Base-by-base conservation (phyloP, 2,797 vertebrate genomes). In the Setipinna tenuifilis region DNA sequence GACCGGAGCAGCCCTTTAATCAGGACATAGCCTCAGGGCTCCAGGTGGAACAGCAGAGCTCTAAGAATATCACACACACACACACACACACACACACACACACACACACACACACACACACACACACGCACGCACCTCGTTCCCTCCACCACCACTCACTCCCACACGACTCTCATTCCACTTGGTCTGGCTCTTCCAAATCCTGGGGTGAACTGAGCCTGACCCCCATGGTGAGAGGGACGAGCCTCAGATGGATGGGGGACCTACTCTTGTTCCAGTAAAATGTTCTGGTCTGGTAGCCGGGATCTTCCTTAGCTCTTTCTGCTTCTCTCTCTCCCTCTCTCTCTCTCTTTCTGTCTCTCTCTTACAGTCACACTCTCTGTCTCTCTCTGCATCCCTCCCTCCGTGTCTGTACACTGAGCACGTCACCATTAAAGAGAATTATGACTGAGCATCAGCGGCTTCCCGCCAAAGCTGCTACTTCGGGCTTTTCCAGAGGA, bases 371-470 rank as follows among this genome's bases (percentile, higher is more conserved):
- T 3, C 50, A 10, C 50, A 10, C 50, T 54, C 14, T 35, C 28
- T 19, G 23, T 75, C 17, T 44, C 71, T 78, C 6, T 21, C 16
- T 78, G 25, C 35, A 10, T 78, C 31, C 35, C 16, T 68, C 62
- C 12, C 9, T 71, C 28, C 16, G 25, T 71, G n/a, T 65, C 62
- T 71, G 68, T 78, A 41, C 71, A 21, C 6, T 2, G 31, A 21
- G 31, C 71, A 78, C 23, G 71, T 44, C 71, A 9, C 71, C 71
- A 78, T 78, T 78, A 44, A 78, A 78, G 17, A 78, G 71, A 78
- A 44, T 78, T 78, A 78, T 78, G 71, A 21, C 12, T 78, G 71
- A 78, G 35, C 71, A 44, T 78, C 35, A 21, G 35, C 6, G 31
- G 71, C 17, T 19, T 44, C 71, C 71, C 31, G 71, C 71, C 35